Evolutionary conservation across 2,113 vertebrate species (phyloP).

Genomic region (Sapayoa aenigma): DNA sequence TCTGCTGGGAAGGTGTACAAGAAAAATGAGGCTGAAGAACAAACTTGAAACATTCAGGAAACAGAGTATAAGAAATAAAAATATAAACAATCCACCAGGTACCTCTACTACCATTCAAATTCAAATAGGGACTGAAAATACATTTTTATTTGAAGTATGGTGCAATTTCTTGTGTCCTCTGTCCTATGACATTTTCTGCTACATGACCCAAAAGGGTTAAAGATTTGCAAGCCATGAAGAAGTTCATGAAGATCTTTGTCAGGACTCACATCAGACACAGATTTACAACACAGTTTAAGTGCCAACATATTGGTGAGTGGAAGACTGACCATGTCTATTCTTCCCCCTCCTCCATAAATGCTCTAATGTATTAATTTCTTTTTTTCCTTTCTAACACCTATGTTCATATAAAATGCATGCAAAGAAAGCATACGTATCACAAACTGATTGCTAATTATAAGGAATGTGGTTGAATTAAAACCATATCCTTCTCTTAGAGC

Average conservation of each 20-base stretch:
- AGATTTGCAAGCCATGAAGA: not conserved
- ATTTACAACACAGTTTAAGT: not conserved
- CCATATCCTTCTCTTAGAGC: not conserved
- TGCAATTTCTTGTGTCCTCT: not conserved
- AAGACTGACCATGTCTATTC: not conserved
- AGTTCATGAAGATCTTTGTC: not conserved
- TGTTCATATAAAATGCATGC: not conserved
- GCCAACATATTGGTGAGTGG: fast-evolving
- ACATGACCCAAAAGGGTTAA: not conserved
- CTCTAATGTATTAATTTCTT: not conserved
- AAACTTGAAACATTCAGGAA: not conserved
- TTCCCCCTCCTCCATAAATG: not conserved
- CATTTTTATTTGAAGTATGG: not conserved
- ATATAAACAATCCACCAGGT: not conserved
- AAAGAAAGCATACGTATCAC: not conserved
- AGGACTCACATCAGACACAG: not conserved
- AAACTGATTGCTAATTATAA: not conserved
- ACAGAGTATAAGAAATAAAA: not conserved
- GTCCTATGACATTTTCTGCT: not conserved
- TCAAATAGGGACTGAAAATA: not conserved
- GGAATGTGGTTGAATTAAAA: not conserved
- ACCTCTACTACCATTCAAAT: not conserved
- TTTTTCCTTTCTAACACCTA: not conserved
- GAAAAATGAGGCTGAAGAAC: not conserved
- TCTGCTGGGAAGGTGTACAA: not conserved